Base-by-base conservation (phyloP, 2,888 invertebrate genomes). In the Sphaerophoria taeniata region DNA sequence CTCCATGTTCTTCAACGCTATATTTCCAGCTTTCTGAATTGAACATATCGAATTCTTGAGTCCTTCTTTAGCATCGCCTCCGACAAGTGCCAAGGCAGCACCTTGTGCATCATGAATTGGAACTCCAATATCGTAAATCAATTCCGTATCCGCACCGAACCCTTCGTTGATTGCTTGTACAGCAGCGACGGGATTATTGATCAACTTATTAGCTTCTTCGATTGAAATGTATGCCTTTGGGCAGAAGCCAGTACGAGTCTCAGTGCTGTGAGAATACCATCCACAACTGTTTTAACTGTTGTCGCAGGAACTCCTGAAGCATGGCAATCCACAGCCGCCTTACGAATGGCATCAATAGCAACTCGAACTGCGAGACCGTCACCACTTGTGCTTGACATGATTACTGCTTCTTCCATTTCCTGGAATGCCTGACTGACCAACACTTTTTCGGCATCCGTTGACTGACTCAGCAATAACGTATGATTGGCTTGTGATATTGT, bases 101-200 rank as follows among this genome's bases (percentile, higher is more conserved):
- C 56, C 56, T 56, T 56, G 56, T 33, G 56, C 33, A 34, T 56
- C n/a, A 34, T 56, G 34, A 56, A 56, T 56, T 33, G 56, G 56
- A 56, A 56, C 56, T 0, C 56, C 56, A 12, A 34, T 34, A 34
- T 6, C n/a, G 12, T n/a, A 56, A 4, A 56, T 7, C 12, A 56
- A 56, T 5, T 56, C 56, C 3, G 4, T n/a, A 31, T 53, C 51
- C 2, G 3, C 0, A 9, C 7, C 3, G 4, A 53, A 1, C 11
- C 6, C 51, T 11, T 33, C 34, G 4, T n/a, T 33, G 34, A 56
- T 34, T 9, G 4, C 34, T 34, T 1, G 3, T 4, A 5, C 9
- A 7, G 51, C 51, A 43, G 45, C 33, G 7, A 4, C 6, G 11
- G 61, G 61, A 45, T 61, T 7, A 0, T 5, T 16, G 4, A 4